phyloP scores from a whole-genome alignment of 1,140 invertebrate genomes.

The Platorchestia sp. region DNA sequence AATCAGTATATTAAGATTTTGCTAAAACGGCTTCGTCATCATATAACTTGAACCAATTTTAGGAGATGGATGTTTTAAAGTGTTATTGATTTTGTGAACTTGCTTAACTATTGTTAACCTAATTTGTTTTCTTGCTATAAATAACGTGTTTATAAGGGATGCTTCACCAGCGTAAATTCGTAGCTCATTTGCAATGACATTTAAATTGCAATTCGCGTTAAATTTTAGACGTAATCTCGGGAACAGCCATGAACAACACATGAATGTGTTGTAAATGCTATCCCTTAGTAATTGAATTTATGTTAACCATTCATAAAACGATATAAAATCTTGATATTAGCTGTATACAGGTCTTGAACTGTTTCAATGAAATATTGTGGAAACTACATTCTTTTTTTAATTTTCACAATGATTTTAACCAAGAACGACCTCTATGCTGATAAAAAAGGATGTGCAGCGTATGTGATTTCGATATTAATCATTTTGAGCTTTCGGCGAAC shows the following conservation, averaged over 20 bases:
- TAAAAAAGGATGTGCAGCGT: background rate
- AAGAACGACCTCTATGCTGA: background rate
- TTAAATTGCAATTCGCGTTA: background rate
- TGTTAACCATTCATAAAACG: background rate
- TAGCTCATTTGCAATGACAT: background rate
- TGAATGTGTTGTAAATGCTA: background rate
- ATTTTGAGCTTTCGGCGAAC: background rate
- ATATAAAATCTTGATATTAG: background rate
- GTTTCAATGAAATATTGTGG: background rate
- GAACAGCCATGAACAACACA: background rate
- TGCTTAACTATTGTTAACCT: background rate
- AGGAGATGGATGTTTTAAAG: background rate
- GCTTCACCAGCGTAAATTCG: background rate
- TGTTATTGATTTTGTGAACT: background rate
- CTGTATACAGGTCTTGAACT: background rate
- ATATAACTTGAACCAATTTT: background rate
- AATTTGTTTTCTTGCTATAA: background rate
- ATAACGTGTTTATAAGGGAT: background rate
- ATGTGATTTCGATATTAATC: no score
- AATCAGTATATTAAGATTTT: background rate
- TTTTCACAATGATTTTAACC: background rate
- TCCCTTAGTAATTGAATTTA: background rate
- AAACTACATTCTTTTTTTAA: background rate
- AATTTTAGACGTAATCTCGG: background rate
- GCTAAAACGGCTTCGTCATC: background rate